These are phyloP conservation scores for Spondyliosoma cantharus DNA, from an alignment of 2,797 vertebrate species.

Conservation along the genomic window DNA sequence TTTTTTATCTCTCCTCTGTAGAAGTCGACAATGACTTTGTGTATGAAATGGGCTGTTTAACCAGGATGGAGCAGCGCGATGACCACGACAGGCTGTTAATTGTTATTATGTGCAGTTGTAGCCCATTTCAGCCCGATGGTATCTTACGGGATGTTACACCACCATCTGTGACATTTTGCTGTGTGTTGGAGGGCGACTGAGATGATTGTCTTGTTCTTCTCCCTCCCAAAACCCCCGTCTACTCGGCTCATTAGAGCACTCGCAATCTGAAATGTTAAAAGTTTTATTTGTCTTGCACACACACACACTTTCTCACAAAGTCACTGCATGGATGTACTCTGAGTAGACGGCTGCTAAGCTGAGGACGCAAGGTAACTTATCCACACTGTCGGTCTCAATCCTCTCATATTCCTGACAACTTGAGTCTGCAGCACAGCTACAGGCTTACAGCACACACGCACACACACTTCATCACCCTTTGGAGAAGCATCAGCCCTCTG, in stretches of 20 bases:
- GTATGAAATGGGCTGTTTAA: too few relatives aligned
- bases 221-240: too few relatives aligned
- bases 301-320: conserved; percentile 1
- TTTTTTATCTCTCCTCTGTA: too few relatives aligned
- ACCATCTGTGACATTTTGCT: neutral
- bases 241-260: neutral
- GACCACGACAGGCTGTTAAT: too few relatives aligned
- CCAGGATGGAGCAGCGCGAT: too few relatives aligned
- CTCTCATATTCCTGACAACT: conserved; percentile 43
- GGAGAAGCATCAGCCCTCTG: conserved; percentile 27
- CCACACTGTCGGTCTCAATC: conserved; percentile 47
- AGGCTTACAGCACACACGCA: conserved; percentile 20
- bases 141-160: neutral
- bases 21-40: too few relatives aligned
- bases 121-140: neutral
- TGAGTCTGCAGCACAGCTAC: conserved; percentile 37
- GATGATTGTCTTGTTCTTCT: too few relatives aligned
- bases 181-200: neutral
- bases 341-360: conserved; percentile 24
- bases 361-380: conserved; percentile 50
- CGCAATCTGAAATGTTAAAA: neutral
- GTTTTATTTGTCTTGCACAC: conserved; percentile 2
- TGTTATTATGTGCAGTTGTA: too few relatives aligned
- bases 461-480: conserved; percentile 37
- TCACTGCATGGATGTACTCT: neutral